Percentiles rank a stretch among this genome's conserved stretches.
phyloP scores from a whole-genome alignment of 2,113 vertebrate genomes.

The Rhabdornis inornatus region DNA sequence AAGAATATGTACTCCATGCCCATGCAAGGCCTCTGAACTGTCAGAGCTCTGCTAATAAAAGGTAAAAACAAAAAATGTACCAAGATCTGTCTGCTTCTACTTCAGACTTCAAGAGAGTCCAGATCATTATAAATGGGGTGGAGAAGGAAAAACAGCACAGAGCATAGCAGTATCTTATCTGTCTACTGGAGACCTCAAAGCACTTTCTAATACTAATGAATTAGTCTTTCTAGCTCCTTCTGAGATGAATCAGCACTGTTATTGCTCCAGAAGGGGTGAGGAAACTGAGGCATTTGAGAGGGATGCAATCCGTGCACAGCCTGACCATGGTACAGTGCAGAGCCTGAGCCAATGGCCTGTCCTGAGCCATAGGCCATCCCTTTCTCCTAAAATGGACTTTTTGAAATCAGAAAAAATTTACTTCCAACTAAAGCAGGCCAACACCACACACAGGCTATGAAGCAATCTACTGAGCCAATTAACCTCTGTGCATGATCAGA shows the following conservation, averaged over 20 bases:
- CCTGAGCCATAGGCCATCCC: not conserved
- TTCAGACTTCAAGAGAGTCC: constrained; percentile 5
- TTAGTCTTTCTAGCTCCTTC: not conserved
- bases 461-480: not conserved
- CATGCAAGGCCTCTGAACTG: not conserved
- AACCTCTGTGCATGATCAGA: not conserved
- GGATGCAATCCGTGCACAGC: fast-evolving
- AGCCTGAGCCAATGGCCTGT: not conserved
- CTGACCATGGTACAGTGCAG: not conserved
- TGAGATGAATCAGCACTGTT: not conserved
- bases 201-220: not conserved
- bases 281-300: not conserved
- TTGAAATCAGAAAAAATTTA: not conserved
- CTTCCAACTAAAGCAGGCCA: not conserved
- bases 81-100: constrained; percentile 1
- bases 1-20: not conserved
- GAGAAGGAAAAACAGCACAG: not conserved
- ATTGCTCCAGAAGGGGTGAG: not conserved
- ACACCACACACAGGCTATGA: not conserved
- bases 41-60: not conserved
- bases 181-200: not conserved
- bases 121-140: not conserved
- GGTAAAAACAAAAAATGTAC: not conserved
- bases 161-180: not conserved
- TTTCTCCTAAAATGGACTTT: not conserved